These are phyloP conservation scores for Proales similis DNA, from an alignment of 1,140 invertebrate species.

Conservation along the genomic window DNA sequence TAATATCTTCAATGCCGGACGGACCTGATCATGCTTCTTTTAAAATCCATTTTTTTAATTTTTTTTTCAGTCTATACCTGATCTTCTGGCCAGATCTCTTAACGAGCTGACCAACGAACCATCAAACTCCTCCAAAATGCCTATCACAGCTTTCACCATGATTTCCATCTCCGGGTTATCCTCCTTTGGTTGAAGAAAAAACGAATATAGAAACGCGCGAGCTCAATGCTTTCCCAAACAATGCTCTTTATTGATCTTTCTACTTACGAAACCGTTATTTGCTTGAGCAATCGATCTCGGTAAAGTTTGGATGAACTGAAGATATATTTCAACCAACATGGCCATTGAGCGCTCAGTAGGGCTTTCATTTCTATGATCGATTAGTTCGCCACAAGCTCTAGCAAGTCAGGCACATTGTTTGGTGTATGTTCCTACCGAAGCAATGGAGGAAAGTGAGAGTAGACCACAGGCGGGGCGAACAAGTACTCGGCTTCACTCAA, in stretches of 20 bases:
- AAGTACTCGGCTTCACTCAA: conserved; percentile 33
- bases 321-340: conserved; percentile 29
- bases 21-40: too few relatives aligned
- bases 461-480: conserved; percentile 19
- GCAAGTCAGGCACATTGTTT: background rate
- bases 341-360: conserved; percentile 31
- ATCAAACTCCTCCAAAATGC: conserved; percentile 13
- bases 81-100: conserved; percentile 6
- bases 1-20: background rate
- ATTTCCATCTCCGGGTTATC: conserved; percentile 25
- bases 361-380: conserved; percentile 26
- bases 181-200: background rate
- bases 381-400: background rate
- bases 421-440: background rate
- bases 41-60: background rate
- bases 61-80: conserved; percentile 8
- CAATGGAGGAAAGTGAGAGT: conserved; percentile 18
- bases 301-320: conserved; percentile 18
- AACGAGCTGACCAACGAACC: background rate
- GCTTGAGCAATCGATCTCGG: conserved; percentile 1
- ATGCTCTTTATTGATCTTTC: too few relatives aligned
- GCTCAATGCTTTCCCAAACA: background rate
- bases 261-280: conserved; percentile 25
- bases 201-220: background rate
- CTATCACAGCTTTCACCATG: conserved; percentile 1